Evolutionary conservation across 1,140 invertebrate genomes (phyloP).

Genomic region (Lucilia sericata): DNA sequence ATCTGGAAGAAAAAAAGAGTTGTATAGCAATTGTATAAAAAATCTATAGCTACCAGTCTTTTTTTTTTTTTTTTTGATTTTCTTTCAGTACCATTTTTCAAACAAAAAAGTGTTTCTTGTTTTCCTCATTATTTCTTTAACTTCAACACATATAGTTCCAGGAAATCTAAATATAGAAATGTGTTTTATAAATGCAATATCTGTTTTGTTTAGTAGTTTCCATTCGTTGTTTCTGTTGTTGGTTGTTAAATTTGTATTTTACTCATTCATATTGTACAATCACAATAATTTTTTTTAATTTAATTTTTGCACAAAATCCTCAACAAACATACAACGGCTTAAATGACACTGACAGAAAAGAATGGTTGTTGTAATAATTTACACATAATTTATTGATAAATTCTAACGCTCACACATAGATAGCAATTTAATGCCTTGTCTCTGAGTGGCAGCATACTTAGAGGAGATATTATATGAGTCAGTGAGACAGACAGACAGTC

Average conservation of each 20-base stretch:
- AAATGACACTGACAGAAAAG: slow-evolving; percentile 1
- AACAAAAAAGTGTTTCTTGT: background rate
- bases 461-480: too few relatives aligned
- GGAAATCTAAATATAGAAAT: slow-evolving; percentile 16
- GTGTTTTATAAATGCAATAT: slow-evolving; percentile 5
- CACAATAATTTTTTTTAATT: background rate
- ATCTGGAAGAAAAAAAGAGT: too few relatives aligned
- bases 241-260: background rate
- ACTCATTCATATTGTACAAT: background rate
- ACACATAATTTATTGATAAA: slow-evolving; percentile 1
- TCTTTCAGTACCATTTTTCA: background rate
- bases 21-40: too few relatives aligned
- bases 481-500: too few relatives aligned
- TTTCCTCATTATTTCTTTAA: background rate
- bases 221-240: background rate
- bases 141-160: background rate
- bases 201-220: background rate
- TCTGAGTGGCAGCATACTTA: too few relatives aligned
- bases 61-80: background rate
- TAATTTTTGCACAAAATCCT: background rate
- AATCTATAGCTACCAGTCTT: background rate
- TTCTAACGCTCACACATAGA: background rate
- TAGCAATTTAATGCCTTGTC: too few relatives aligned
- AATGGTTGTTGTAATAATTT: slow-evolving; percentile 5
- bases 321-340: background rate